Evolutionary conservation across 2,888 invertebrate genomes (phyloP).

Genomic region (Biston betularia): DNA sequence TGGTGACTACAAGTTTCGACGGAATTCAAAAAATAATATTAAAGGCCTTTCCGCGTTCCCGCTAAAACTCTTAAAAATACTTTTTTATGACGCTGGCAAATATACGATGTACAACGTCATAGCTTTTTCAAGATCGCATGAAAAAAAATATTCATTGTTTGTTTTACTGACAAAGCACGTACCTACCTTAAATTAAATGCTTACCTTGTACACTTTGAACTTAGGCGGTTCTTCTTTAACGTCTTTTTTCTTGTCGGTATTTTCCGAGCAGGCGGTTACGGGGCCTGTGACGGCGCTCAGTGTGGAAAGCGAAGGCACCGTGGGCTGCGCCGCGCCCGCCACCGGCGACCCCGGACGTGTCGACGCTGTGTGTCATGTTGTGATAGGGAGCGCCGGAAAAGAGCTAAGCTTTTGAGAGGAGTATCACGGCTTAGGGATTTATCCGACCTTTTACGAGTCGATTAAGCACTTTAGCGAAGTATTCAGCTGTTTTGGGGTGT

Average conservation of each 20-base stretch:
- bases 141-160: background rate
- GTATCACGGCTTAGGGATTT: background rate
- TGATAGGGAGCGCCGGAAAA: conserved; percentile 18
- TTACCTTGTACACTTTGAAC: conserved; percentile 25
- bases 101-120: background rate
- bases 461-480: background rate
- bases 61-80: too few species aligned
- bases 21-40: too few species aligned
- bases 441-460: background rate
- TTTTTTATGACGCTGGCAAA: too few species aligned
- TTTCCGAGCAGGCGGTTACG: conserved; percentile 42
- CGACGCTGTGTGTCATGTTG: conserved; percentile 57
- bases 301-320: conserved; percentile 61
- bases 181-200: conserved; percentile 1
- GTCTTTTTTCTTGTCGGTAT: conserved; percentile 46
- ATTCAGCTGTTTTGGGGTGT: too few species aligned
- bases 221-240: conserved; percentile 38
- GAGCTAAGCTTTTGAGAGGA: background rate
- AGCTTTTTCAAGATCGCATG: too few species aligned
- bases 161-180: background rate
- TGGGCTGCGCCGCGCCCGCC: conserved; percentile 50
- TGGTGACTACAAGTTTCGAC: too few species aligned
- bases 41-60: too few species aligned
- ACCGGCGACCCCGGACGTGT: conserved; percentile 73
- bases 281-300: conserved; percentile 49